Conservation (phyloP, 2,113 vertebrate genomes). For the Promerops cafer region DNA sequence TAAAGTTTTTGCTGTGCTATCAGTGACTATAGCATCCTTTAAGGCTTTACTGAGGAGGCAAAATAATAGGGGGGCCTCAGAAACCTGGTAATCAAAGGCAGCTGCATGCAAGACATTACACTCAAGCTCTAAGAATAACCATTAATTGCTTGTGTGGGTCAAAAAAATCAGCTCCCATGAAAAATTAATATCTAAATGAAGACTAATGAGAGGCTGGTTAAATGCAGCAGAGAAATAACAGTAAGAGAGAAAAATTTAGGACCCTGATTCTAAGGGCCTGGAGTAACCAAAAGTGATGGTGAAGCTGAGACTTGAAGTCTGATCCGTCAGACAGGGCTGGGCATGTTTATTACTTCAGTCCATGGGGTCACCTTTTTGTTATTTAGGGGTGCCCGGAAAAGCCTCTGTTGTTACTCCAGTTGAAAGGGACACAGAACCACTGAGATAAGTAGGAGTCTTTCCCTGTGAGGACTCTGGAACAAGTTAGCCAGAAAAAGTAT, state of each 20-base stretch:
- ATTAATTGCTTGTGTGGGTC: conserved; percentile 15
- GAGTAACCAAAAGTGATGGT: background rate
- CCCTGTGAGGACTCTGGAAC: background rate
- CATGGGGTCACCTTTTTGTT: background rate
- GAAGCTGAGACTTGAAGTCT: background rate
- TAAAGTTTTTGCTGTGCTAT: conserved; percentile 21
- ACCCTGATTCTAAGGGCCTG: background rate
- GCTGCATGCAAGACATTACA: conserved; percentile 45
- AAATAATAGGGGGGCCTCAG: conserved; percentile 57
- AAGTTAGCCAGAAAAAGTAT: background rate
- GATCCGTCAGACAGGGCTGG: background rate
- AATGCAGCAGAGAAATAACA: background rate
- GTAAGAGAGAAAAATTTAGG: background rate
- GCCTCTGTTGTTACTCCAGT: background rate
- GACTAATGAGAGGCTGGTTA: background rate
- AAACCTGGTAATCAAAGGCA: conserved; percentile 67
- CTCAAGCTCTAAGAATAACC: conserved; percentile 21
- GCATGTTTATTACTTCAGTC: background rate
- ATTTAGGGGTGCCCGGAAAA: background rate
- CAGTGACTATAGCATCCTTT: conserved; percentile 32
- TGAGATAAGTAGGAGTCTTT: background rate
- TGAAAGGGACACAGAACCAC: background rate
- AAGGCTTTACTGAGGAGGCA: conserved; percentile 42
- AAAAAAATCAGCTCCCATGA: conserved; percentile 18
- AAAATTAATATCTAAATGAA: conserved; percentile 22